Evolutionary conservation across 2,888 invertebrate genomes (phyloP), one percentile per base, ranked within the genome.

Genomic region (Conops quadrifasciatus): DNA sequence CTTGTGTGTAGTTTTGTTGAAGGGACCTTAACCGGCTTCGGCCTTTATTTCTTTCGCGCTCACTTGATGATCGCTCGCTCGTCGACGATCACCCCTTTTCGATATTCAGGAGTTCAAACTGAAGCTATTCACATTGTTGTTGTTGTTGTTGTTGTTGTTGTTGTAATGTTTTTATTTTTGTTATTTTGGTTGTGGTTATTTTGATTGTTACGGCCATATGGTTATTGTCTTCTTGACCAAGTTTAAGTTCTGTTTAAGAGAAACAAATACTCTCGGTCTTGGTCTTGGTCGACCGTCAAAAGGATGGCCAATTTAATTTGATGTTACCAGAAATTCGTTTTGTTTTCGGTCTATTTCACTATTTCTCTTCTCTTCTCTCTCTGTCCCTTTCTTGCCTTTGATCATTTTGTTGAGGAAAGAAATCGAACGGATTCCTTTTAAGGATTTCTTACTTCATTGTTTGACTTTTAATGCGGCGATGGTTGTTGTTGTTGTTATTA

Each of bases 291-390:
- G 45, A 49, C 59, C 62, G 36, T 62, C 68, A 68, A 62, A 51
- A 51, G 51, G 36, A 68, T 68, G n/a, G 68, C 62, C 68, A 68
- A 68, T 68, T 62, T 68, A 68, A 68, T 62, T 68, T 68, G 68
- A 67, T 59, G 43, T 59, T 60, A 19, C 36, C 47, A 19, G 3
- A 21, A 16, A 13, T 36, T 15, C 26, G 13, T 9, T 24, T 19
- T 59, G 15, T 15, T 60, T 13, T 68, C 21, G 56, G 15, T 26
- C 43, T 58, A 21, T 9, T 65, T n/a, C 7, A 47, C 21, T 47
- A 60, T 28, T 47, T 47, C 63, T 45, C 21, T 21, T 47, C 5
- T 45, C 21, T 21, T 47, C 5, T 3, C 43, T 63, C 9, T 36
- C 36, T 36, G 36, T 36, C 36, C 9, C 36, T 49, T 49, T 16